Percentiles rank a stretch among this genome's conserved stretches.
Evolutionary conservation across 2,888 invertebrate genomes (phyloP).

Genomic region (Drosophila paramelanica): DNA sequence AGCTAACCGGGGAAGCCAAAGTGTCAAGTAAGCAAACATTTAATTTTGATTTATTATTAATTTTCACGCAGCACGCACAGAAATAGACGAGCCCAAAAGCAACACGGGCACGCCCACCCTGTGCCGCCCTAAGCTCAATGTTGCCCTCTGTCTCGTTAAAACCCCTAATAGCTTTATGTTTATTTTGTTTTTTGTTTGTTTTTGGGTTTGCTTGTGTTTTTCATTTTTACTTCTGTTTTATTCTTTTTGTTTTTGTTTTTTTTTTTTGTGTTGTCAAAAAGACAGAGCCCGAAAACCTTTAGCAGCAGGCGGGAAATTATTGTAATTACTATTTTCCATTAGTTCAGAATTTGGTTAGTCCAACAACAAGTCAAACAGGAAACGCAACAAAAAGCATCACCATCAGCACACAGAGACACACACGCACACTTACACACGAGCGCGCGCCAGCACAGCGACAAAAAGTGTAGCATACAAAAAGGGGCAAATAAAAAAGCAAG

Average conservation of each 20-base stretch:
- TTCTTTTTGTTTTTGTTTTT: neutral
- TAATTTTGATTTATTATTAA: slow-evolving; percentile 79
- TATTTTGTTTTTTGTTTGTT: slow-evolving; percentile 36
- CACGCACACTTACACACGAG: slow-evolving; percentile 7
- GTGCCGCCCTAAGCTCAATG: neutral
- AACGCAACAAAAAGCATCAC: slow-evolving; percentile 15
- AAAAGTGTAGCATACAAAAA: slow-evolving; percentile 46
- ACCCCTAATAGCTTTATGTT: slow-evolving; percentile 56
- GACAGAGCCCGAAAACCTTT: slow-evolving; percentile 29
- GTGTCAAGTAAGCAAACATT: slow-evolving; percentile 78
- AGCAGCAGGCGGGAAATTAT: slow-evolving; percentile 54
- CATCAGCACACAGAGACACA: slow-evolving; percentile 14
- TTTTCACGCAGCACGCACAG: slow-evolving; percentile 66
- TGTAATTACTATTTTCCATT: slow-evolving; percentile 80
- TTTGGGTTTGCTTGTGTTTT: slow-evolving; percentile 17
- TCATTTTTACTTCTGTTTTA: slow-evolving; percentile 1
- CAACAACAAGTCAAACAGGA: slow-evolving; percentile 24
- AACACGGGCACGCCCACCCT: neutral
- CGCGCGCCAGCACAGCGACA: slow-evolving; percentile 19
- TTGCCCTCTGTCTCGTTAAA: slow-evolving; percentile 19
- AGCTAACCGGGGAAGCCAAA: slow-evolving; percentile 48
- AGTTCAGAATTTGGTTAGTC: slow-evolving; percentile 47
- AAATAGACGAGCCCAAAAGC: slow-evolving; percentile 26
- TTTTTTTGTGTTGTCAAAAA: slow-evolving; percentile 15
- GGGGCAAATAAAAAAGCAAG: slow-evolving; percentile 28